Conservation (phyloP, 2,113 vertebrate genomes). For the Pogona vitticeps region DNA sequence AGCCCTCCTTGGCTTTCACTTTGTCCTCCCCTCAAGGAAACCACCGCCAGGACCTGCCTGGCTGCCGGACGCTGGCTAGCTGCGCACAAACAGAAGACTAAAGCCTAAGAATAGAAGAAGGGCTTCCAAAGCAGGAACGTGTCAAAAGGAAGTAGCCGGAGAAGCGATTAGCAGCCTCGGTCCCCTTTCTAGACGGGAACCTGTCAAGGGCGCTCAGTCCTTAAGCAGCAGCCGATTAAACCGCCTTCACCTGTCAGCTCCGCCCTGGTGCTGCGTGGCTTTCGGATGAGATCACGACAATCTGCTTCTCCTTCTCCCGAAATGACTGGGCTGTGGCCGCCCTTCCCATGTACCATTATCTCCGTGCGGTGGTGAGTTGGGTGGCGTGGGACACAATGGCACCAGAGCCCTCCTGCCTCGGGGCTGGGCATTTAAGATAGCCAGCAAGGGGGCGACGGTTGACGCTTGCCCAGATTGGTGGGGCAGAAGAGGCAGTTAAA, state of each 20-base stretch:
- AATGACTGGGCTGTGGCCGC: not conserved
- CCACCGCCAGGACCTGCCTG: not conserved
- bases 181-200: conserved; percentile 65
- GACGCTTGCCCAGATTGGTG: too few relatives aligned
- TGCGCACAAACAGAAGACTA: too few relatives aligned
- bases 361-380: not conserved
- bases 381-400: not conserved
- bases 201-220: conserved; percentile 62
- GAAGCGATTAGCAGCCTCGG: conserved; percentile 55
- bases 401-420: not conserved
- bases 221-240: conserved; percentile 59
- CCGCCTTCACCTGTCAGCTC: conserved; percentile 52
- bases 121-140: conserved; percentile 48
- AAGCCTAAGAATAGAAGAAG: too few relatives aligned
- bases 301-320: not conserved
- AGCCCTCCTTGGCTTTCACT: too few relatives aligned
- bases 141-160: conserved; percentile 5
- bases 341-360: not conserved
- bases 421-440: not conserved
- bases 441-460: too few relatives aligned
- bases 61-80: too few relatives aligned
- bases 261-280: not conserved
- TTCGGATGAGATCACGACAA: conserved; percentile 31
- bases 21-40: too few relatives aligned
- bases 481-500: too few relatives aligned